Evolutionary conservation across 1,140 invertebrate genomes (phyloP), one percentile per base, ranked within the genome.

Genomic region (Drosophila busckii): DNA sequence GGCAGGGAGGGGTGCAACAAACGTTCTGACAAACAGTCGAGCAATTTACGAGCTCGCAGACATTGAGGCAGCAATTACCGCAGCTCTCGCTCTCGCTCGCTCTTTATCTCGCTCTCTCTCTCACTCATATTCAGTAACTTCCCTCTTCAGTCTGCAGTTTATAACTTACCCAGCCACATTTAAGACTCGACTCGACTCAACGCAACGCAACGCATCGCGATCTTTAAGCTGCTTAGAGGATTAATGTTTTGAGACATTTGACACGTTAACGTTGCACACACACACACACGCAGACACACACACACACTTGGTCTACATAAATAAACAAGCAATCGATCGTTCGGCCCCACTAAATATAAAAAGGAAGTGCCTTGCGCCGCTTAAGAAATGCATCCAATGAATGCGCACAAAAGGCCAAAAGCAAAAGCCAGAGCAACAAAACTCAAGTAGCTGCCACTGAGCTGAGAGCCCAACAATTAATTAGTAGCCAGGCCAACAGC

Each of bases 191-290:
- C n/a, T 45, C 64, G 37, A 48, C 58, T 42, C 65, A 55, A 70
- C 42, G 53, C 46, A 50, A 42, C 54, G 54, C 55, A 60, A 52
- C 73, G 71, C 75, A 75, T 70, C 76, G 75, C 75, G 75, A 82
- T 82, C 75, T 82, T 75, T 82, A 82, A 82, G 75, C 75, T 75
- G 76, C 75, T 82, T 82, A 82, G 75, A 56, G 75, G 75, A 82
- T 82, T 82, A 82, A 46, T 82, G 75, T 82, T 82, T 82, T 82
- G 69, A 82, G 75, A 82, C 75, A 82, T 82, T 82, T 82, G 75
- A 82, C 75, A 82, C 75, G 75, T 80, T 80, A 80, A 70, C 70
- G 70, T 76, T 75, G 73, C 65, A 64, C 31, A 45, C 52, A 53
- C 40, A 44, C 16, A 28, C 44, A 37, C 41, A 37, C 29, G 44